These are phyloP conservation scores for Elymnias hypermnestra DNA, from an alignment of 1,140 invertebrate genomes.

Conservation along the genomic window DNA sequence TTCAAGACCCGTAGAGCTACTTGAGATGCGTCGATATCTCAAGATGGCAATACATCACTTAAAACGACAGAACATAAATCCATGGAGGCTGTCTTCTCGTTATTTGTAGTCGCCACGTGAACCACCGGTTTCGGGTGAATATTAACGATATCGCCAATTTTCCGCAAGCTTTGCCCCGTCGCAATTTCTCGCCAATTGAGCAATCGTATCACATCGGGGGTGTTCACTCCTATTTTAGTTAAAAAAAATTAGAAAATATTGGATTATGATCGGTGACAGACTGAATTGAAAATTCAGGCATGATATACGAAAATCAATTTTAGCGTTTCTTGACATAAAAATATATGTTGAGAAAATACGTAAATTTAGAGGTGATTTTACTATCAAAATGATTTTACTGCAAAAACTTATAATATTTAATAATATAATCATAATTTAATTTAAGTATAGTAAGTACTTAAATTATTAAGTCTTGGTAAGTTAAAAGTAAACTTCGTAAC, in stretches of 20 bases:
- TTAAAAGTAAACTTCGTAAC: too few relatives aligned
- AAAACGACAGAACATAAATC: constrained; percentile 72
- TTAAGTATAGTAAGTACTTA: too few relatives aligned
- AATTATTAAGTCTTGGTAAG: too few relatives aligned
- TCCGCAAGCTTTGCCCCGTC: constrained; percentile 70
- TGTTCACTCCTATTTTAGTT: constrained; percentile 29
- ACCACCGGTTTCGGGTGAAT: constrained; percentile 71
- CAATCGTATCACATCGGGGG: constrained; percentile 61
- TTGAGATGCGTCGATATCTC: constrained; percentile 48
- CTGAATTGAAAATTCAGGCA: constrained; percentile 5
- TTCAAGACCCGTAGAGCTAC: constrained; percentile 24
- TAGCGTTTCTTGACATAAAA: too few relatives aligned
- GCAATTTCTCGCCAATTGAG: constrained; percentile 75
- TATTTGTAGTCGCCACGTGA: constrained; percentile 73
- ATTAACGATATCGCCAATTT: constrained; percentile 76
- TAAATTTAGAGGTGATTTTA: too few relatives aligned
- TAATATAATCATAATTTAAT: too few relatives aligned
- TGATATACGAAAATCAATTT: too few relatives aligned
- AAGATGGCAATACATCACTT: constrained; percentile 65
- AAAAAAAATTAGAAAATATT: constrained; percentile 21
- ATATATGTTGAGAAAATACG: too few relatives aligned
- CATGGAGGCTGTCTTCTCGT: constrained; percentile 63
- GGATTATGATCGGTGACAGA: constrained; percentile 13
- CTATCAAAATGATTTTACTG: too few relatives aligned
- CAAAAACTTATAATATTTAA: too few relatives aligned